A percentile compares a stretch with the other conserved stretches of the same genome.
Conservation (phyloP, 2,888 invertebrate species). For the Drosophila multiciliata region DNA sequence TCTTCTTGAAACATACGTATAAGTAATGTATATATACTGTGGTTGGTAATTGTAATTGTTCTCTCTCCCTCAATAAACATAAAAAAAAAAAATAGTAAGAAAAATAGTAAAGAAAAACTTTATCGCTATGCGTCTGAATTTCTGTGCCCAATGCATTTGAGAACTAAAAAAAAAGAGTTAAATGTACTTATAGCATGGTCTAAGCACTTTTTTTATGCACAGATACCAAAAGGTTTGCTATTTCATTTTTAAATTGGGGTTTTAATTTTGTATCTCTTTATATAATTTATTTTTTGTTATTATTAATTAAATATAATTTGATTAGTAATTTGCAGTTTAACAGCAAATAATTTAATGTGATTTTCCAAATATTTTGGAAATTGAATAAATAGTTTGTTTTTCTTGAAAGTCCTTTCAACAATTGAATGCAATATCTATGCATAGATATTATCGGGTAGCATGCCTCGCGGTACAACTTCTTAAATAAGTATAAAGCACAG, state of each 20-base stretch:
- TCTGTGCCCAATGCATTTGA: slow-evolving; percentile 20
- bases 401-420: slow-evolving; percentile 39
- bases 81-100: neutral
- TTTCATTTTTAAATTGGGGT: slow-evolving; percentile 10
- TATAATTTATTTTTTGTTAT: neutral
- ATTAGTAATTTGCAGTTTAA: slow-evolving; percentile 37
- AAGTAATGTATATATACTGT: slow-evolving; percentile 32
- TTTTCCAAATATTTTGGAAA: slow-evolving; percentile 34
- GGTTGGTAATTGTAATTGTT: slow-evolving; percentile 40
- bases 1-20: slow-evolving; percentile 54
- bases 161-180: slow-evolving; percentile 3
- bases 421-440: slow-evolving; percentile 30
- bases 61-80: slow-evolving; percentile 6
- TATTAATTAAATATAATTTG: slow-evolving; percentile 10
- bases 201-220: slow-evolving; percentile 63
- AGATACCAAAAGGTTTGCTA: slow-evolving; percentile 47
- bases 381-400: slow-evolving; percentile 21
- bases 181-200: slow-evolving; percentile 22
- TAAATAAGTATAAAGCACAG: slow-evolving; percentile 78
- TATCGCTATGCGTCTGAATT: slow-evolving; percentile 52
- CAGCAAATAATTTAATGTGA: slow-evolving; percentile 31
- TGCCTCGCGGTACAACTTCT: slow-evolving; percentile 44
- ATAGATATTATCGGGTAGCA: slow-evolving; percentile 25
- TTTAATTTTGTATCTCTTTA: neutral
- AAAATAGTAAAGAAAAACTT: slow-evolving; percentile 4